These are phyloP conservation scores for Corythaixoides concolor DNA, from an alignment of 2,113 vertebrate species.

Conservation along the genomic window DNA sequence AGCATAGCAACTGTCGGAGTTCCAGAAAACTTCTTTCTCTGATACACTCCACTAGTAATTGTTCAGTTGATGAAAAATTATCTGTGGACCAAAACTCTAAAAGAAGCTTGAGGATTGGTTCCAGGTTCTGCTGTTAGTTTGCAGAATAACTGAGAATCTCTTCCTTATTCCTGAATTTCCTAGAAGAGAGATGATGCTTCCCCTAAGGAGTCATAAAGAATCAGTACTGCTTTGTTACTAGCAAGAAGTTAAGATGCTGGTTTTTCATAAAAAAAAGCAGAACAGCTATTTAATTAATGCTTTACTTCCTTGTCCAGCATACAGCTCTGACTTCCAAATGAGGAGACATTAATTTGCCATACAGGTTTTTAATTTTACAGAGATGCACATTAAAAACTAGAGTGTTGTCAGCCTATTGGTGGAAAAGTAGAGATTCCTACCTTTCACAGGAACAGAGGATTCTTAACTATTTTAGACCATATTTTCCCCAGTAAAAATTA, in stretches of 20 bases:
- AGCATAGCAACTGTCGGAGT: background rate
- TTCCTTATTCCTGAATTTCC: background rate
- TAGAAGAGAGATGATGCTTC: background rate
- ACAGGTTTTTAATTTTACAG: background rate
- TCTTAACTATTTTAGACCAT: background rate
- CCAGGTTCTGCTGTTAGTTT: background rate
- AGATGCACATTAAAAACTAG: background rate
- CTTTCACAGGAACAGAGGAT: background rate
- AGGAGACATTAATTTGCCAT: background rate
- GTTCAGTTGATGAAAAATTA: background rate
- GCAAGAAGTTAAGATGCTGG: background rate
- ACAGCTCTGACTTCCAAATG: background rate
- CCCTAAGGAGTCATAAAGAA: background rate
- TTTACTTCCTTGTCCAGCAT: background rate
- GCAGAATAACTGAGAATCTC: background rate
- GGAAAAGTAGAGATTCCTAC: background rate
- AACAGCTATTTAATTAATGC: background rate
- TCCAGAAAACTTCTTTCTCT: background rate
- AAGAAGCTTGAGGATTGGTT: background rate
- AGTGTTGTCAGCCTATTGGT: accelerated
- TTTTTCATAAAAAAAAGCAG: background rate
- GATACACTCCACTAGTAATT: background rate
- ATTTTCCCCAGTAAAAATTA: background rate
- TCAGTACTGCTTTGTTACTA: background rate
- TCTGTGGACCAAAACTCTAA: background rate